Conservation (phyloP, 1,140 invertebrate species). For the Chironomus tepperi region DNA sequence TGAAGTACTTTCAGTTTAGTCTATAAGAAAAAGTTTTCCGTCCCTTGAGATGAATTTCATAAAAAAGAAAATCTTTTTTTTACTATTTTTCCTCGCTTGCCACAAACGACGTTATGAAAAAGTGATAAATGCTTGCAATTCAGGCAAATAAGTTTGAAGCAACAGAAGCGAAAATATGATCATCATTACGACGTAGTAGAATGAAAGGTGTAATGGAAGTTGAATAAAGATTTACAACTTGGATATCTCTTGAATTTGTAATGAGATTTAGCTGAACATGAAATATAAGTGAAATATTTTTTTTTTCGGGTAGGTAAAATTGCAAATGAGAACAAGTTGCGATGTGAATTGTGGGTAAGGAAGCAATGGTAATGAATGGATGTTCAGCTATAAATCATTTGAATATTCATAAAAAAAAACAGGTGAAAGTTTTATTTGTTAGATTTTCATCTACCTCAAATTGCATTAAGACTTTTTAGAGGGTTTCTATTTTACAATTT, state of each 20-base stretch:
- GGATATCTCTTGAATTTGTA: not conserved
- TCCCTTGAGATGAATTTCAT: too few species aligned
- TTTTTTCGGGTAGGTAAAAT: not conserved
- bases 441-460: not conserved
- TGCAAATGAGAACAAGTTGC: not conserved
- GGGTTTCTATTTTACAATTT: not conserved
- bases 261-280: conserved; percentile 6
- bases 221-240: conserved; percentile 14
- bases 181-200: too few species aligned
- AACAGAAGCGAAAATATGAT: too few species aligned
- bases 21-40: too few species aligned
- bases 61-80: too few species aligned
- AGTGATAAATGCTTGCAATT: too few species aligned
- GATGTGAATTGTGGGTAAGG: not conserved
- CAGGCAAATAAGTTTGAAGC: too few species aligned
- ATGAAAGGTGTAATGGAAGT: not conserved
- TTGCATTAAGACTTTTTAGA: not conserved
- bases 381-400: not conserved
- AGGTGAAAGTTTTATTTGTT: not conserved
- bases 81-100: too few species aligned
- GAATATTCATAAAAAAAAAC: not conserved
- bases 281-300: not conserved
- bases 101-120: too few species aligned
- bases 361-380: not conserved
- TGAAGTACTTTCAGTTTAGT: too few species aligned